A percentile compares a stretch with the other conserved stretches of the same genome.
These are phyloP conservation scores for Schizotus pectinicornis DNA, from an alignment of 2,888 invertebrate species.

Conservation along the genomic window DNA sequence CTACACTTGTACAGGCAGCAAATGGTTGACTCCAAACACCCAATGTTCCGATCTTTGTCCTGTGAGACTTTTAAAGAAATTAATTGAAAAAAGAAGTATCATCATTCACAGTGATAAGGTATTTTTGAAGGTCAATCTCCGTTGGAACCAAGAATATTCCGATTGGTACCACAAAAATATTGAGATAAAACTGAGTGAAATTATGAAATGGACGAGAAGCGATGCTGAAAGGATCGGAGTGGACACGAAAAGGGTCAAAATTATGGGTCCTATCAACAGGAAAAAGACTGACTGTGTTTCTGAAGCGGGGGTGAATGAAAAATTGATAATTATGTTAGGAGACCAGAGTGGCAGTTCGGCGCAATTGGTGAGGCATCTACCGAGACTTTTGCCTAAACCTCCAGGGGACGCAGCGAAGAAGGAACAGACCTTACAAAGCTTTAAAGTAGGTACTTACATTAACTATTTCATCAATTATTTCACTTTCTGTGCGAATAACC, in stretches of 20 bases:
- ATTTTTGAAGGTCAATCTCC: conserved; percentile 19
- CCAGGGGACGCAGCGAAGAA: no score
- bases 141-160: conserved; percentile 1
- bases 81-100: not conserved
- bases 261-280: no score
- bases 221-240: conserved; percentile 14
- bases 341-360: no score
- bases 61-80: conserved; percentile 14
- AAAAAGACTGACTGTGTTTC: no score
- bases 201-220: conserved; percentile 16
- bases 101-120: conserved; percentile 13
- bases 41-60: conserved; percentile 1
- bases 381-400: no score
- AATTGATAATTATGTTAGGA: no score
- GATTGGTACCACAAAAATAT: conserved; percentile 26
- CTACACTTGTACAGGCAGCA: not conserved
- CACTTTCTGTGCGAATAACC: no score
- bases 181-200: conserved; percentile 9
- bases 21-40: conserved; percentile 1
- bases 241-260: conserved; percentile 4
- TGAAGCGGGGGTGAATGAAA: no score
- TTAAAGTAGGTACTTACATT: no score
- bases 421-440: no score
- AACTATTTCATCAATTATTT: no score
- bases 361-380: no score